Evolutionary conservation across 1,140 invertebrate species (phyloP).

Genomic region (Argopecten irradians): DNA sequence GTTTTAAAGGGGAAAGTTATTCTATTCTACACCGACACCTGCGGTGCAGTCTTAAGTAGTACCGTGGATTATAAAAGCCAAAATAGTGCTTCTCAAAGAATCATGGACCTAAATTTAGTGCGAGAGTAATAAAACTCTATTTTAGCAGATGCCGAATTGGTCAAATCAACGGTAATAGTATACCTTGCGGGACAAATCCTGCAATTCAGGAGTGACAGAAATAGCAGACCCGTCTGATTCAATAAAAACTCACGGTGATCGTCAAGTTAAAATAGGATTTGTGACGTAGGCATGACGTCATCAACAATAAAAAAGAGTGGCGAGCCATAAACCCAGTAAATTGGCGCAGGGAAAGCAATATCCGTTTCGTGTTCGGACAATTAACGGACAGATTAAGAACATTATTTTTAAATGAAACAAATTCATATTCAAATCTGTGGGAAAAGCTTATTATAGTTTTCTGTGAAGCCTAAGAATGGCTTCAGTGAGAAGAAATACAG

Average conservation of each 20-base stretch:
- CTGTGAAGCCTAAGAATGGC: neutral
- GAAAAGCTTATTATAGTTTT: neutral
- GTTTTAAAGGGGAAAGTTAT: neutral
- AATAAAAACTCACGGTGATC: neutral
- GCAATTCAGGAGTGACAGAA: neutral
- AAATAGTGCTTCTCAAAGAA: neutral
- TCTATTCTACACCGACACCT: neutral
- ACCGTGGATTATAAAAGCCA: neutral
- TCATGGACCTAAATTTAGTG: neutral
- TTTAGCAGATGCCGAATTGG: neutral
- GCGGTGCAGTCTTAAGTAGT: neutral
- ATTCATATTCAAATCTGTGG: neutral
- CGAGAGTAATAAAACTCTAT: neutral
- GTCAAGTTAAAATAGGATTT: neutral
- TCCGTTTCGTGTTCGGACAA: too few relatives aligned
- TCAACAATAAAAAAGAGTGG: neutral
- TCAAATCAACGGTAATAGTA: neutral
- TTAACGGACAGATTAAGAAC: too few relatives aligned
- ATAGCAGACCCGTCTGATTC: neutral
- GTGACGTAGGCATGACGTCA: neutral
- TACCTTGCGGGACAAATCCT: neutral
- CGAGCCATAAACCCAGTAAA: neutral
- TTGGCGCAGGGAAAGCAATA: too few relatives aligned
- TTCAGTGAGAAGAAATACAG: neutral
- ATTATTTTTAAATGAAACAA: neutral